These are phyloP conservation scores for Sylvia atricapilla DNA, from an alignment of 2,113 vertebrate genomes.

Conservation along the genomic window DNA sequence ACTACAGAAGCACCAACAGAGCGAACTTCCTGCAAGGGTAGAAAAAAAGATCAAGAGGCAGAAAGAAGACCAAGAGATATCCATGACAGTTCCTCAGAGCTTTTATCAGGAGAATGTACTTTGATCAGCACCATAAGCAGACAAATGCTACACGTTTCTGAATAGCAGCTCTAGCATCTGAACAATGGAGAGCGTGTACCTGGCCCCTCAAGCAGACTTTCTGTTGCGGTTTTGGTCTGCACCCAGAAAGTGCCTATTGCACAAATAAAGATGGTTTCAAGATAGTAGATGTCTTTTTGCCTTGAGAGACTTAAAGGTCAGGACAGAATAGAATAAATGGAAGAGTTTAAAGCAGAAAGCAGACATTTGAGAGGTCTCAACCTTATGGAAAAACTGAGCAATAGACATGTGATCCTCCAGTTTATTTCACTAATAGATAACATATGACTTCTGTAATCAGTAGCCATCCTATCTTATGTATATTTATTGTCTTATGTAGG, in stretches of 20 bases:
- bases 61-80: not conserved
- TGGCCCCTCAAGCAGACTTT: not conserved
- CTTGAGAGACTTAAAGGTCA: constrained; percentile 18
- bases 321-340: not conserved
- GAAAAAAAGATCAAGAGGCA: constrained; percentile 64
- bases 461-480: not conserved
- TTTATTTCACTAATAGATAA: not conserved
- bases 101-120: not conserved
- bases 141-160: not conserved
- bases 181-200: not conserved
- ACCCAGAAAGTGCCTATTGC: not conserved
- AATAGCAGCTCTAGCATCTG: not conserved
- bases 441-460: constrained; percentile 13
- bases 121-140: not conserved
- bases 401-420: not conserved
- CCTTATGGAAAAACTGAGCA: constrained; percentile 33
- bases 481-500: not conserved
- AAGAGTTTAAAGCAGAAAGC: constrained; percentile 17
- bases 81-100: not conserved
- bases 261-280: not conserved
- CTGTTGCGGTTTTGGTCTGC: not conserved
- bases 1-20: constrained; percentile 73
- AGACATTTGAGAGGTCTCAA: constrained; percentile 11
- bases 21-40: constrained; percentile 73
- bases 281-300: not conserved